Evolutionary conservation across 2,797 vertebrate species (phyloP), one percentile per base, ranked within the genome.

Genomic region (Sebastes dallii): DNA sequence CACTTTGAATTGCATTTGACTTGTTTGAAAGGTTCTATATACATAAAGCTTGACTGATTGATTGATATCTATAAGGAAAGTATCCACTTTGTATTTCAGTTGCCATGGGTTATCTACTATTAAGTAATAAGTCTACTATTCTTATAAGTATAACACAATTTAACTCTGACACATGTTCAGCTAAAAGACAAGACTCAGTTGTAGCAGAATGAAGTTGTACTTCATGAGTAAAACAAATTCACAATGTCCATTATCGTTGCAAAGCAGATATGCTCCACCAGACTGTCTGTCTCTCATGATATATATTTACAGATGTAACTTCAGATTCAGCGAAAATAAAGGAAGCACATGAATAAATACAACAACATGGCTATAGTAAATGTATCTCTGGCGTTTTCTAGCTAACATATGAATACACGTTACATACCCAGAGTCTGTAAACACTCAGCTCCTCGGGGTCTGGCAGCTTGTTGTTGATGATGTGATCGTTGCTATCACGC

Each of bases 311-410:
- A 24, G 18, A 1, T 4, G 9, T 22, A 60, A 56, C 12, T 66
- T 25, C 2, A 60, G 4, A 8, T 36, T 30, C 22, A 6, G 20
- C 4, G 12, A 20, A 50, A 56, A 30, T 36, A 34, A 73, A 72
- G 10, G 2, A 8, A 9, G 3, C 20, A 29, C 13, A 11, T 30
- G 5, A 24, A 10, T 39, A 39, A 14, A 4, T 11, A 18, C 18
- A 1, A n/a, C 3, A 55, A 20, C 13, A 24, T 1, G 27, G 0
- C 2, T 25, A 7, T 0, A 8, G 2, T 34, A 8, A 0, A 16
- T n/a, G 0, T 8, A 12, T 54, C 0, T 24, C 3, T 14, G 6
- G 16, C 2, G 9, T 12, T 36, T 59, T 3, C 36, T 16, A 1
- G 2, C 9, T 29, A 0, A 25, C 34, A 60, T 18, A 46, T 1